Percentiles rank a stretch among this genome's conserved stretches.
These are phyloP conservation scores for Callospermophilus lateralis DNA, from an alignment of 2,113 vertebrate species.

Conservation along the genomic window DNA sequence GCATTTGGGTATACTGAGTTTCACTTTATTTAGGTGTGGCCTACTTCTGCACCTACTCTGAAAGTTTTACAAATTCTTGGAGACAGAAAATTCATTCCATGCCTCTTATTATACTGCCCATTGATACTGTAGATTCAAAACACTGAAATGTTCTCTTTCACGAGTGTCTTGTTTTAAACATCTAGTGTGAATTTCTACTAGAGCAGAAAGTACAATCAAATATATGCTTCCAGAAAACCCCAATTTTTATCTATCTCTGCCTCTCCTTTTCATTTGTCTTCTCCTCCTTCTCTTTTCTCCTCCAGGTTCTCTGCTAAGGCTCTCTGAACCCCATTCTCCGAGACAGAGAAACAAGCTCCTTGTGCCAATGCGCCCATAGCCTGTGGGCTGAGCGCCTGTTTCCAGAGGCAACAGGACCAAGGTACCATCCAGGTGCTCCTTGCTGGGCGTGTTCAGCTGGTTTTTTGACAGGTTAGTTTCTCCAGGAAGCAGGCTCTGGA, in stretches of 20 bases:
- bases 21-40: slow-evolving; percentile 2
- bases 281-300: neutral
- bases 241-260: neutral
- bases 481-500: neutral
- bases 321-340: neutral
- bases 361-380: neutral
- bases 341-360: neutral
- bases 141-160: slow-evolving; percentile 44
- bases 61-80: slow-evolving; percentile 19
- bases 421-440: neutral
- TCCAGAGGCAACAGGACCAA: neutral
- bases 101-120: neutral
- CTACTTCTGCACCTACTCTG: neutral
- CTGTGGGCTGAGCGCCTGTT: neutral
- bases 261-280: neutral
- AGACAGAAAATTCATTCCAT: slow-evolving; percentile 5
- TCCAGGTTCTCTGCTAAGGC: neutral
- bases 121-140: neutral
- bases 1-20: neutral
- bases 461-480: slow-evolving; percentile 10
- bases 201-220: slow-evolving; percentile 59
- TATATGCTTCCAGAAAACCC: slow-evolving; percentile 22
- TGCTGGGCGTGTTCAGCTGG: neutral
- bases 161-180: slow-evolving; percentile 24
- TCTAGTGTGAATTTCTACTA: neutral